phyloP scores from a whole-genome alignment of 2,888 invertebrate genomes.

The Caenorhabditis macrosperma region DNA sequence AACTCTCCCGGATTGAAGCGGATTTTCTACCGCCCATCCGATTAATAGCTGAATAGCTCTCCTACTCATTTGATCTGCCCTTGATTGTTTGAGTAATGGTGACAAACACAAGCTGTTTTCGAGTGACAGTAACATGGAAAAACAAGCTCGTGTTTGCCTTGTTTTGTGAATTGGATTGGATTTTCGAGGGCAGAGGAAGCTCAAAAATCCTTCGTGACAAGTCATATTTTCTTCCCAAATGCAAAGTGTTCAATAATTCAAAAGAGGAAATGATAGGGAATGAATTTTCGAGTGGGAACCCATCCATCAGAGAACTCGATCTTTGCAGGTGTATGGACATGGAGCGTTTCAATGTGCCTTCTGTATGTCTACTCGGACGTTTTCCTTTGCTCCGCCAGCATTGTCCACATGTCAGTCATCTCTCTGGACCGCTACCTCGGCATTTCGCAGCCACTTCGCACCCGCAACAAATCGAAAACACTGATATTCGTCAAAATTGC shows the following conservation, averaged over 20 bases:
- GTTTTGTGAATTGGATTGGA: not conserved
- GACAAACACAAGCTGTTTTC: not conserved
- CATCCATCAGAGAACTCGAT: not conserved
- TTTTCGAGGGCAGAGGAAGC: not conserved
- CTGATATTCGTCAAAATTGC: conserved; percentile 88
- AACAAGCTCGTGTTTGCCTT: not conserved
- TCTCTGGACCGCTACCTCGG: conserved; percentile 82
- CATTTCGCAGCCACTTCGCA: conserved; percentile 89
- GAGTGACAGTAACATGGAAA: too few relatives aligned
- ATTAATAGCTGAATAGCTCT: not conserved
- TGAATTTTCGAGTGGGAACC: not conserved
- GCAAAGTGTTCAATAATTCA: not conserved
- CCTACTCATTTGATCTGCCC: not conserved
- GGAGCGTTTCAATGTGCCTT: conserved; percentile 82
- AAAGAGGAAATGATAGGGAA: not conserved
- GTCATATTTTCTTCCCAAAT: too few relatives aligned
- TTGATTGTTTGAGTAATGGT: not conserved
- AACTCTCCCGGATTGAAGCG: not conserved
- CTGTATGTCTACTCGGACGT: conserved; percentile 90
- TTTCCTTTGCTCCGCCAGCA: conserved; percentile 83
- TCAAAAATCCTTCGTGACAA: not conserved
- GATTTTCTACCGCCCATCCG: not conserved
- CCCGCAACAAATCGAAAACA: conserved; percentile 90
- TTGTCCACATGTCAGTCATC: conserved; percentile 84
- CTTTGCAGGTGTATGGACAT: conserved; percentile 75